Evolutionary conservation across 2,113 vertebrate species (phyloP).

Genomic region (Sebastes fasciatus): DNA sequence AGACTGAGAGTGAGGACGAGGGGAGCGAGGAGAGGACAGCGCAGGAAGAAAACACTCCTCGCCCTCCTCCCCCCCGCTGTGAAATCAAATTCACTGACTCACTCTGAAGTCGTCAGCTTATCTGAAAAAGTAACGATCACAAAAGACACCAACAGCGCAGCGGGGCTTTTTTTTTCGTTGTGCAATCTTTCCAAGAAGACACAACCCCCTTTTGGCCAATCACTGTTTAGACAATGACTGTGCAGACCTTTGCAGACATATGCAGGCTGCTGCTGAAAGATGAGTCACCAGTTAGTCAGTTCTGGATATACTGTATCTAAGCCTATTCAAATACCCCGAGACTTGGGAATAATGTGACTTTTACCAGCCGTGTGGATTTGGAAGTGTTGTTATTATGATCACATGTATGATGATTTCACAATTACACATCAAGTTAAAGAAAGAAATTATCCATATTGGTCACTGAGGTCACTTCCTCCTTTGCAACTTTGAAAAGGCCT

Average conservation of each 20-base stretch:
- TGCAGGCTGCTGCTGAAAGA: slow-evolving; percentile 36
- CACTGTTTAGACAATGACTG: slow-evolving; percentile 58
- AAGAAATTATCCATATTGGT: background rate
- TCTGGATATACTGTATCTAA: slow-evolving; percentile 8
- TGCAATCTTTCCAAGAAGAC: slow-evolving; percentile 44
- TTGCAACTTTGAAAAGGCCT: background rate
- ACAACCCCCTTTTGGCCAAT: slow-evolving; percentile 22
- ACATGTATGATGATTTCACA: background rate
- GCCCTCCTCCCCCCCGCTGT: background rate
- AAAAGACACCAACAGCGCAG: slow-evolving; percentile 5
- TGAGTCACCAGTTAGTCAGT: slow-evolving; percentile 55
- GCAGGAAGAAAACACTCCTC: slow-evolving; percentile 9
- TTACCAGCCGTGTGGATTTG: background rate
- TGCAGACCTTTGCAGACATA: slow-evolving; percentile 43
- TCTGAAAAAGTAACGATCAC: slow-evolving; percentile 33
- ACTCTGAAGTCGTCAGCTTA: slow-evolving; percentile 50
- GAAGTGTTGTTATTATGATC: background rate
- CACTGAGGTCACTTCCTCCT: background rate
- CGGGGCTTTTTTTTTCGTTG: slow-evolving; percentile 9
- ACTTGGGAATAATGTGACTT: background rate
- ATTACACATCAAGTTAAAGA: background rate
- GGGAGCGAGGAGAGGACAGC: slow-evolving; percentile 28
- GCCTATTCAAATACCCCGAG: background rate
- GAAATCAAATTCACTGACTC: slow-evolving; percentile 67
- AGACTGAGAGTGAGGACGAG: slow-evolving; percentile 15